Evolutionary conservation across 2,113 vertebrate species (phyloP), one percentile per base, ranked within the genome.

Genomic region (Saccopteryx bilineata): DNA sequence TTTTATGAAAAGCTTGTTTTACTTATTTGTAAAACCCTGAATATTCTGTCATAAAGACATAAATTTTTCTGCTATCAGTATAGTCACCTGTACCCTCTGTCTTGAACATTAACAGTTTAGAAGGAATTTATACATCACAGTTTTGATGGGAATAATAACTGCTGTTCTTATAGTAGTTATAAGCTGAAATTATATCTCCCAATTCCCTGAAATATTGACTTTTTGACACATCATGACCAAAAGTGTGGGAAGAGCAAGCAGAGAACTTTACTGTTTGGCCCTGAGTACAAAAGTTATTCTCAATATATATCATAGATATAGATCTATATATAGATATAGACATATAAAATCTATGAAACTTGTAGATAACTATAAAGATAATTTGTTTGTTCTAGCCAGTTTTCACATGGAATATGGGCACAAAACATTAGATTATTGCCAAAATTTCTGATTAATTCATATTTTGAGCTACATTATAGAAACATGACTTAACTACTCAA

Each of bases 391-490:
- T 60, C 31, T 91, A 91, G 26, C 2, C 5, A 54, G 60, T 82
- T 95, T 86, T 88, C 76, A 75, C 54, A 46, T 17, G 61, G 21
- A 61, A 80, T 76, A 76, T 80, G 15, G 9, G 50, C 39, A 56
- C 19, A 87, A 96, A 80, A 46, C n/a, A 58, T 54, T 76, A 72
- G 50, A 76, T 87, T 89, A 86, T 74, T 86, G 15, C 17, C 33
- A 56, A 92, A 28, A 15, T 46, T 56, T 95, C 69, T 56, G 18
- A 91, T 91, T 82, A 93, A 58, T 13, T 58, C 76, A 21, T 2
- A 65, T n/a, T 61, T 95, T 95, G 56, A 93, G 50, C 71, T 79
- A 17, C 65, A 18, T 60, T 93, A 93, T 12, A 66, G 58, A 82
- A 85, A 66, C 7, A 91, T 56, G 28, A 86, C 39, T 50, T 60